phyloP scores from a whole-genome alignment of 2,888 invertebrate genomes.

The Eustalomyia histrio region DNA sequence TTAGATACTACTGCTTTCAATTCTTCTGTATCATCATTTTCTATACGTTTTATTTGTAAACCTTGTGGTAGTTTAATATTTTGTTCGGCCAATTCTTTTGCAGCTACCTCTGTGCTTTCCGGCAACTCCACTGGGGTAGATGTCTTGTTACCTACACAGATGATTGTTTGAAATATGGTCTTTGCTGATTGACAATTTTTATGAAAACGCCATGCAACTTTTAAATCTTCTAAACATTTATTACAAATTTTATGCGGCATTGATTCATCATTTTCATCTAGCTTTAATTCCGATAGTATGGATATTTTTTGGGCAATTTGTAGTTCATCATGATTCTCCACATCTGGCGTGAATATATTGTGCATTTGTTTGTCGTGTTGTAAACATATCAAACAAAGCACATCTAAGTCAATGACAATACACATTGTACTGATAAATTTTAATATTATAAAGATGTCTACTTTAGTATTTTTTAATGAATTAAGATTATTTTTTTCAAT shows the following conservation, averaged over 20 bases:
- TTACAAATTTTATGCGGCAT: constrained; percentile 77
- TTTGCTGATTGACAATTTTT: constrained; percentile 76
- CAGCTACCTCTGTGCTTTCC: constrained; percentile 51
- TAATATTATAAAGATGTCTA: no score
- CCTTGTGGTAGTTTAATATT: constrained; percentile 71
- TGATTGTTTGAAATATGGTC: constrained; percentile 73
- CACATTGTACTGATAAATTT: constrained; percentile 40
- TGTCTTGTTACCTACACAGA: constrained; percentile 51
- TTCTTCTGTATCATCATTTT: not conserved
- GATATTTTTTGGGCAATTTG: constrained; percentile 76
- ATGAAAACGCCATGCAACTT: constrained; percentile 76
- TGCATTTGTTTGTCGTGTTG: constrained; percentile 73
- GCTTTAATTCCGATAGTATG: constrained; percentile 72
- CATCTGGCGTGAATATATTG: constrained; percentile 73
- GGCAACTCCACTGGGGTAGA: not conserved
- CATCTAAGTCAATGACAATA: constrained; percentile 73
- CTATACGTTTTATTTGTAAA: constrained; percentile 70
- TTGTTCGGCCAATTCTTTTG: constrained; percentile 65
- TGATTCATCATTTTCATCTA: constrained; percentile 68
- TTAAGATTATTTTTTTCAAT: no score
- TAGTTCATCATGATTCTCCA: constrained; percentile 67
- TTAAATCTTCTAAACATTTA: constrained; percentile 74
- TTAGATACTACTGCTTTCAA: not conserved
- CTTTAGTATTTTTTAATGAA: no score
- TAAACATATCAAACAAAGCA: constrained; percentile 77